Conservation (phyloP, 2,797 vertebrate species). For the Columba guinea region DNA sequence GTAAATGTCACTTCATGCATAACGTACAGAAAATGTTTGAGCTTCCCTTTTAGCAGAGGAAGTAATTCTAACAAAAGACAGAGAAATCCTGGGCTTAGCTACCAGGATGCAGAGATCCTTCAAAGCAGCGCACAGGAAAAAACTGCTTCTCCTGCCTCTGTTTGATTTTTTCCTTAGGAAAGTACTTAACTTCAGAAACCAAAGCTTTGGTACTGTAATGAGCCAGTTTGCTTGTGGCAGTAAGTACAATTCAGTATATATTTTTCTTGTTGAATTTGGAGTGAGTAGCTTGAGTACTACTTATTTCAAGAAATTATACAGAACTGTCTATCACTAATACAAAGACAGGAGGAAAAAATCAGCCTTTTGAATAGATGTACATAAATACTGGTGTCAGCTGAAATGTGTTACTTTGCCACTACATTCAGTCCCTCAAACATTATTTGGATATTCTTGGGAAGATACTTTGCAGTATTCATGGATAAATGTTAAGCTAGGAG, state of each 20-base stretch:
- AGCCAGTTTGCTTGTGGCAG: background rate
- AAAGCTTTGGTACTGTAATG: background rate
- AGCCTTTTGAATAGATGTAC: background rate
- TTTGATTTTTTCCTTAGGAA: constrained; percentile 19
- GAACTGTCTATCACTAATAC: background rate
- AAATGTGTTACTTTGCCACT: background rate
- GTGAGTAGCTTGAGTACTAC: background rate
- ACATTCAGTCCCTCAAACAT: background rate
- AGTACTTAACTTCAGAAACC: background rate
- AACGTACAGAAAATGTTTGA: background rate
- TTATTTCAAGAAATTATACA: background rate
- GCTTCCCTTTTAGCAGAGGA: background rate
- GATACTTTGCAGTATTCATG: background rate
- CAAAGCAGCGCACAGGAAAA: background rate
- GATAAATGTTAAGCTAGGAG: background rate
- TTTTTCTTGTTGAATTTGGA: background rate
- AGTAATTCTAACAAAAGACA: background rate
- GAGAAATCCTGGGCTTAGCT: background rate
- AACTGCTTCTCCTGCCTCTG: background rate
- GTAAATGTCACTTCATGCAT: background rate
- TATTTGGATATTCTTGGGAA: background rate
- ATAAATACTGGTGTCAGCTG: background rate
- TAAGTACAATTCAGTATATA: background rate
- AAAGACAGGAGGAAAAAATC: background rate
- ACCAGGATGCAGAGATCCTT: background rate